These are phyloP conservation scores for Daboia siamensis DNA, from an alignment of 2,113 vertebrate species.

Conservation along the genomic window DNA sequence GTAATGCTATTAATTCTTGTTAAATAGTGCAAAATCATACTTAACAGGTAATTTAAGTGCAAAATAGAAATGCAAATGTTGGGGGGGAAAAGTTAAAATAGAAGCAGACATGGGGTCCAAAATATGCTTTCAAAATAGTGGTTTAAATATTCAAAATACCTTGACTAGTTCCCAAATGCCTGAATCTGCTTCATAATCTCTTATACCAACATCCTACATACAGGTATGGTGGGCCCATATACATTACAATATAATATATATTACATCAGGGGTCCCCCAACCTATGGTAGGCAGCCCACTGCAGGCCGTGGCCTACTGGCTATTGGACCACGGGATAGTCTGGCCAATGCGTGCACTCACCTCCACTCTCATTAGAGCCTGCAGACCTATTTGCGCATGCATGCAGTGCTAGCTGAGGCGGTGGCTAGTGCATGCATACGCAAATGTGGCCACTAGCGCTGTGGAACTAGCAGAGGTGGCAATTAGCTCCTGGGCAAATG, in stretches of 20 bases:
- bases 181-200: conserved; percentile 73
- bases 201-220: conserved; percentile 74
- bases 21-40: not conserved
- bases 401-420: too few species aligned
- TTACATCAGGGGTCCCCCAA: not conserved
- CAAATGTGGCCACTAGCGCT: too few species aligned
- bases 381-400: too few species aligned
- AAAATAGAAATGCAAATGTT: conserved; percentile 1
- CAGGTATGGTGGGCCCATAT: conserved; percentile 70
- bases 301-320: too few species aligned
- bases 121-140: conserved; percentile 33
- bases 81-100: conserved; percentile 14
- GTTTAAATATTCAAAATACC: conserved; percentile 58
- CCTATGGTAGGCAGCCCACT: too few species aligned
- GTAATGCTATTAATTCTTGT: not conserved
- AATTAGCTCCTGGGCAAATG: too few species aligned
- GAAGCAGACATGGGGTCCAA: conserved; percentile 23
- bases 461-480: too few species aligned
- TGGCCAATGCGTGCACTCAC: too few species aligned
- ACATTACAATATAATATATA: conserved; percentile 60
- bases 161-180: conserved; percentile 45
- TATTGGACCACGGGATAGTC: too few species aligned
- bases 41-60: not conserved
- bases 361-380: too few species aligned
- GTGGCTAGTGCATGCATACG: too few species aligned